These are phyloP conservation scores for Drosophila funebris DNA, from an alignment of 1,140 invertebrate genomes.

Conservation along the genomic window DNA sequence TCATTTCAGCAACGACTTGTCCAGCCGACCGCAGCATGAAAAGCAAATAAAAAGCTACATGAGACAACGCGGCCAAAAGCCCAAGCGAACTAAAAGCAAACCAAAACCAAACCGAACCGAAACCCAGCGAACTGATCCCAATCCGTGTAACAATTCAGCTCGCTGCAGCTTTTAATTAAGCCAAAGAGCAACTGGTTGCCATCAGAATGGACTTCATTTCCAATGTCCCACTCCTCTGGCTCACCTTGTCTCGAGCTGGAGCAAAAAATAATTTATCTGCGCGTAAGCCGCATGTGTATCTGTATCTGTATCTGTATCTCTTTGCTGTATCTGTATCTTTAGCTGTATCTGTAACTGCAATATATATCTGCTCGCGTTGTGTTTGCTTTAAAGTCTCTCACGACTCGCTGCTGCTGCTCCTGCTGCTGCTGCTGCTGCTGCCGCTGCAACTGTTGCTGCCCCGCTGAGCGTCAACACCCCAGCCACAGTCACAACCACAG, in stretches of 20 bases:
- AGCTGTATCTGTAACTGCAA: conserved; percentile 60
- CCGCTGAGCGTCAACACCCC: conserved; percentile 76
- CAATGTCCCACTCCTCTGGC: not conserved
- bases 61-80: conserved; percentile 27
- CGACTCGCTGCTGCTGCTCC: conserved; percentile 24
- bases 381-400: conserved; percentile 61
- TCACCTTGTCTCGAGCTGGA: not conserved
- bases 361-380: conserved; percentile 35
- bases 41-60: conserved; percentile 69
- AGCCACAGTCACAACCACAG: conserved; percentile 19
- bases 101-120: conserved; percentile 36
- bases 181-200: conserved; percentile 75
- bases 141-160: conserved; percentile 75
- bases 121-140: conserved; percentile 37
- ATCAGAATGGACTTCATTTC: conserved; percentile 14
- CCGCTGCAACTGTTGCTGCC: conserved; percentile 35
- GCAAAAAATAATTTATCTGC: conserved; percentile 75
- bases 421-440: conserved; percentile 10
- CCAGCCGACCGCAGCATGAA: conserved; percentile 70
- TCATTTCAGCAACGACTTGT: conserved; percentile 73
- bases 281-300: conserved; percentile 56
- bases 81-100: conserved; percentile 24
- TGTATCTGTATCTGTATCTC: conserved; percentile 34
- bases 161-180: conserved; percentile 79
- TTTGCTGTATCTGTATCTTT: conserved; percentile 29